Conservation (phyloP, 2,888 invertebrate species). For the Leucophora obtusa region DNA sequence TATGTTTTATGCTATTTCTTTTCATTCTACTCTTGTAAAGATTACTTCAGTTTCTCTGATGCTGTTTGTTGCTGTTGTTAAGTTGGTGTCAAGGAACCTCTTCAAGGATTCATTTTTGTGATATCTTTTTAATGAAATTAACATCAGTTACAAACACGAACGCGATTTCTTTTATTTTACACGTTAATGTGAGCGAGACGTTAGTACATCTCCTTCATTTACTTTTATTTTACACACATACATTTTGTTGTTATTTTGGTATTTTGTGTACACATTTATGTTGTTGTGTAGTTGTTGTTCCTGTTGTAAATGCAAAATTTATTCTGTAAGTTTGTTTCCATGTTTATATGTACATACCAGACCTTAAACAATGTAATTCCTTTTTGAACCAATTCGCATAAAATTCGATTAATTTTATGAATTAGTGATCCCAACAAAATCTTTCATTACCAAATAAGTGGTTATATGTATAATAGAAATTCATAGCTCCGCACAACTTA, state of each 20-base stretch:
- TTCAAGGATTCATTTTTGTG: conserved; percentile 72
- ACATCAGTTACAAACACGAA: conserved; percentile 57
- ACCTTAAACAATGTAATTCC: too few species aligned
- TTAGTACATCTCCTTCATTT: conserved; percentile 23
- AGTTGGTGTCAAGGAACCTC: conserved; percentile 72
- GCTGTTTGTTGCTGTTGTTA: conserved; percentile 31
- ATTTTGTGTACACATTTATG: conserved; percentile 2
- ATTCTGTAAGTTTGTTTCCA: conserved; percentile 8
- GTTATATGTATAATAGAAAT: too few species aligned
- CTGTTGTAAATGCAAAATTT: conserved; percentile 18
- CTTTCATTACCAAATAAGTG: too few species aligned
- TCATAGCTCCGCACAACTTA: too few species aligned
- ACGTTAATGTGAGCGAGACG: conserved; percentile 20
- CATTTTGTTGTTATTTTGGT: background rate
- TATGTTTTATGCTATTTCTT: conserved; percentile 21
- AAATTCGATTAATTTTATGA: too few species aligned
- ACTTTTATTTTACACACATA: conserved; percentile 25
- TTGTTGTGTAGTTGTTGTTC: conserved; percentile 1
- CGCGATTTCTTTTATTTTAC: conserved; percentile 12
- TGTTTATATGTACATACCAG: conserved; percentile 16
- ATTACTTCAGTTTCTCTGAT: conserved; percentile 20
- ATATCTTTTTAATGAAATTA: conserved; percentile 64
- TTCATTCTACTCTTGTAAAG: conserved; percentile 15
- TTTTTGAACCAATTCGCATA: too few species aligned
- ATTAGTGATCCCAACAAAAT: too few species aligned